A percentile compares a stretch with the other conserved stretches of the same genome.
phyloP scores from a whole-genome alignment of 2,888 invertebrate species.

The Hartigia nigra region DNA sequence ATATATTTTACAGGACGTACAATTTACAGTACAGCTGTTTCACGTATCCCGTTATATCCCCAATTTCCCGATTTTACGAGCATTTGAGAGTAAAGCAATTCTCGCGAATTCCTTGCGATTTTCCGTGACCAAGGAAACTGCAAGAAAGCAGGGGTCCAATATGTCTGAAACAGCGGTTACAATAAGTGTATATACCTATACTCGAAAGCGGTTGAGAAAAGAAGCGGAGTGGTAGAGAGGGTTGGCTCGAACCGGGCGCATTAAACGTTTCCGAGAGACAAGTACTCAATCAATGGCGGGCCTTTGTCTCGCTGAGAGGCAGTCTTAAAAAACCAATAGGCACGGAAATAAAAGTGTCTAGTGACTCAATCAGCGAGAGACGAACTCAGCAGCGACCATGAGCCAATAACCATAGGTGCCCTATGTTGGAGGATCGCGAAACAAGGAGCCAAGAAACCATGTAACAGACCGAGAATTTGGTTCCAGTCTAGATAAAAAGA shows the following conservation, averaged over 20 bases:
- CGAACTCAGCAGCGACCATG: slow-evolving; percentile 15
- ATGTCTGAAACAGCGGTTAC: background rate
- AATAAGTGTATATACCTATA: background rate
- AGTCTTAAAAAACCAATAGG: slow-evolving; percentile 42
- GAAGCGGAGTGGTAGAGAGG: background rate
- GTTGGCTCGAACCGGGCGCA: background rate
- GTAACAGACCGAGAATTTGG: background rate
- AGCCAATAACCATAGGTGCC: background rate
- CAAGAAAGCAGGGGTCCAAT: background rate
- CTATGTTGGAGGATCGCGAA: background rate
- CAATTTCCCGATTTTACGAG: background rate
- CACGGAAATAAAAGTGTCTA: slow-evolving; percentile 53
- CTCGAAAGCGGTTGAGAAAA: background rate
- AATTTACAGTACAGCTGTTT: background rate
- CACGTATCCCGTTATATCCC: background rate
- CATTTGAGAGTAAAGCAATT: background rate
- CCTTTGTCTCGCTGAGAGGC: slow-evolving; percentile 48
- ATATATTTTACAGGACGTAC: background rate
- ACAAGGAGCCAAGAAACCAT: background rate
- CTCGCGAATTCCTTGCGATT: background rate
- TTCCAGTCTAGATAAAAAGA: background rate
- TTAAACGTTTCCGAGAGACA: slow-evolving; percentile 53
- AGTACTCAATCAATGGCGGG: slow-evolving; percentile 47
- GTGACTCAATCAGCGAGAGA: slow-evolving; percentile 54
- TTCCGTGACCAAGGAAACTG: background rate